Evolutionary conservation across 2,797 vertebrate genomes (phyloP).

Genomic region (Acanthurus tractus): DNA sequence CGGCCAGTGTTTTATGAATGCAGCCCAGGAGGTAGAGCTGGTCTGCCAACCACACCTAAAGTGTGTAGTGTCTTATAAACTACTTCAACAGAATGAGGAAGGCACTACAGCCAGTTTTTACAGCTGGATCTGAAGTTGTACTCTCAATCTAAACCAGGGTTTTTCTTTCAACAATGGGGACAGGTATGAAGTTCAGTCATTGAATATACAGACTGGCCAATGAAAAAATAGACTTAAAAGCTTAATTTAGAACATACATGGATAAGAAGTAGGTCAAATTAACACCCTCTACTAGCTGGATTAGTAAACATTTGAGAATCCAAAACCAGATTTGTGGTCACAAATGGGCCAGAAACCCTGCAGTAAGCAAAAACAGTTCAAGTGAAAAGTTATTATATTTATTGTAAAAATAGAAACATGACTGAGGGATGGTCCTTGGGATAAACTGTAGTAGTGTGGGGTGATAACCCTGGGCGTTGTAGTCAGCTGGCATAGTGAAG

Average conservation of each 20-base stretch:
- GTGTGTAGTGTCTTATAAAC: conserved; percentile 12
- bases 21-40: conserved; percentile 60
- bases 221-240: conserved; percentile 1
- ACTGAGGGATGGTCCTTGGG: conserved; percentile 11
- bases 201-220: conserved; percentile 1
- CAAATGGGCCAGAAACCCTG: background rate
- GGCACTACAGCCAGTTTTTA: conserved; percentile 8
- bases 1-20: conserved; percentile 54
- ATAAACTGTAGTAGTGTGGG: conserved; percentile 24
- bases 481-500: conserved; percentile 44
- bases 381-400: conserved; percentile 9
- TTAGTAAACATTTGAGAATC: conserved; percentile 3
- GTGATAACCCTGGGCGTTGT: conserved; percentile 28
- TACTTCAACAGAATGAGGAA: conserved; percentile 35
- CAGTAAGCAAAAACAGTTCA: conserved; percentile 6
- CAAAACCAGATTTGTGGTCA: conserved; percentile 17
- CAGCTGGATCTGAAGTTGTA: conserved; percentile 13
- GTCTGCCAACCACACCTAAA: conserved; percentile 72
- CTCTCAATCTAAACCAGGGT: background rate
- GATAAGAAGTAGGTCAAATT: conserved; percentile 17
- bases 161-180: conserved; percentile 6
- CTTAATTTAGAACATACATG: conserved; percentile 8
- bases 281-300: background rate
- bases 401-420: conserved; percentile 26
- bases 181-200: background rate